Evolutionary conservation across 2,888 invertebrate genomes (phyloP).

Genomic region (Meteorus colon): DNA sequence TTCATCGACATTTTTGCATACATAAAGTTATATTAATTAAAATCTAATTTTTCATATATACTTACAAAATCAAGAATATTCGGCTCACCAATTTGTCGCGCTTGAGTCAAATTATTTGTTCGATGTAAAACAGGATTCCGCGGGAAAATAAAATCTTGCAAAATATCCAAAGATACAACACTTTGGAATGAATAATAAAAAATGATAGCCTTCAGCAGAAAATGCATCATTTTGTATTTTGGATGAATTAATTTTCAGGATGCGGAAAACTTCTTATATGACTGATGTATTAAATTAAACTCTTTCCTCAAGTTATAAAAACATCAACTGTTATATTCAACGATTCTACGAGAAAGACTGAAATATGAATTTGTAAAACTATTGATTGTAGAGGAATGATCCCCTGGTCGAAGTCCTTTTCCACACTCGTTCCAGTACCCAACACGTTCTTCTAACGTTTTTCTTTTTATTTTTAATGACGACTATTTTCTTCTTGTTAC

Average conservation of each 20-base stretch:
- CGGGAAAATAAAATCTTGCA: not conserved
- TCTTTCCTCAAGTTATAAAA: no score
- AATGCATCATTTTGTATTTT: not conserved
- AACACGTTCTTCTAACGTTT: not conserved
- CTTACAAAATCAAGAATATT: constrained; percentile 16
- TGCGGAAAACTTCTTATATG: not conserved
- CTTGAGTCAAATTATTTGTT: not conserved
- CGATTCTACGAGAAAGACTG: constrained; percentile 17
- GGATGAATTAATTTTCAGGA: not conserved
- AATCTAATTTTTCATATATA: not conserved
- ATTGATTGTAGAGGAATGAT: not conserved
- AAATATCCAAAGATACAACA: not conserved
- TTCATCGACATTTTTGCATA: not conserved
- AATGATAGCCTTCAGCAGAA: not conserved
- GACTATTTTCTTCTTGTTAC: not conserved
- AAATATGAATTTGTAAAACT: not conserved
- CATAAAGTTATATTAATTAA: not conserved
- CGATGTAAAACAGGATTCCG: not conserved
- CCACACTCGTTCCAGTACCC: not conserved
- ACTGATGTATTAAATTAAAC: not conserved
- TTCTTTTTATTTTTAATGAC: not conserved
- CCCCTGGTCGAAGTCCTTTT: not conserved
- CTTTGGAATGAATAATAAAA: not conserved
- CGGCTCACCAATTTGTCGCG: not conserved
- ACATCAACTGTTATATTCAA: not conserved